Evolutionary conservation across 2,888 invertebrate species (phyloP).

Genomic region (Macropis europaea): DNA sequence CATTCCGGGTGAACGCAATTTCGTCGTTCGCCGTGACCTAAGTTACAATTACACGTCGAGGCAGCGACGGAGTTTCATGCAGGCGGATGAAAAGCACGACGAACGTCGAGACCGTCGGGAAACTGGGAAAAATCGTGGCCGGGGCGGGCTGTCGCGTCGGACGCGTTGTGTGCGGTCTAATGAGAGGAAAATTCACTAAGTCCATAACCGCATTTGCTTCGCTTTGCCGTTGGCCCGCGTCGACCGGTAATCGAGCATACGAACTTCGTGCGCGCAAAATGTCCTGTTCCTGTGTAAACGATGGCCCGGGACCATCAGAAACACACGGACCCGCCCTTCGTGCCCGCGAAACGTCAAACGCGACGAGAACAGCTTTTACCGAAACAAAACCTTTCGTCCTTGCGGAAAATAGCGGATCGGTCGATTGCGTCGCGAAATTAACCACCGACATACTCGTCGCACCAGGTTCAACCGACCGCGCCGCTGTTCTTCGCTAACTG

Average conservation of each 20-base stretch:
- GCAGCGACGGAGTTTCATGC: conserved; percentile 9
- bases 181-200: conserved; percentile 56
- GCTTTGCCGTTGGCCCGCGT: conserved; percentile 12
- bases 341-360: conserved; percentile 51
- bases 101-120: conserved; percentile 7
- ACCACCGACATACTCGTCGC: conserved; percentile 36
- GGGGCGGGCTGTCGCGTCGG: conserved; percentile 45
- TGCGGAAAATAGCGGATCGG: conserved; percentile 30
- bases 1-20: conserved; percentile 14
- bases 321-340: conserved; percentile 18
- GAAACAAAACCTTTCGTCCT: conserved; percentile 38
- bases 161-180: conserved; percentile 51
- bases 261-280: conserved; percentile 42
- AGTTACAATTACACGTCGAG: conserved; percentile 9
- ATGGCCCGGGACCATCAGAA: conserved; percentile 13
- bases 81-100: not conserved
- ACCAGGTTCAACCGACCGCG: conserved; percentile 18
- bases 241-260: conserved; percentile 41
- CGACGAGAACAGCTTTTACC: not conserved
- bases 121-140: conserved; percentile 25
- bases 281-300: conserved; percentile 25
- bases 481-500: conserved; percentile 25
- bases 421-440: conserved; percentile 45
- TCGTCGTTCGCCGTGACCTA: not conserved
- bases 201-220: conserved; percentile 43